Evolutionary conservation across 2,113 vertebrate species (phyloP).

Genomic region (Gymnocephalus cernua): DNA sequence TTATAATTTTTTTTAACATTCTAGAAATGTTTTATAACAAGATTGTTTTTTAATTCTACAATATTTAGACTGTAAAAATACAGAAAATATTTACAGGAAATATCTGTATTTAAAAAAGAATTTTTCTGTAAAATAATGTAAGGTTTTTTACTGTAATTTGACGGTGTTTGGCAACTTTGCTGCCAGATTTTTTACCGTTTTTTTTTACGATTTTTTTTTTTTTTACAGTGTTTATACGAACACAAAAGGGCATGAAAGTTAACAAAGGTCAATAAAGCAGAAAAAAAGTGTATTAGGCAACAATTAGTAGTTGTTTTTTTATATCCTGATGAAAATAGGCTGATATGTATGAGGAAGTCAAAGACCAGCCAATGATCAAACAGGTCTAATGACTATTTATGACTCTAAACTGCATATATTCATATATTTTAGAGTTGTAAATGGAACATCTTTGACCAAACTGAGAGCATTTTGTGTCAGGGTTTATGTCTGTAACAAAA

Average conservation of each 20-base stretch:
- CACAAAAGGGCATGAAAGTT: neutral
- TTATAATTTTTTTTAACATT: too few species aligned
- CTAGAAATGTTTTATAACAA: too few species aligned
- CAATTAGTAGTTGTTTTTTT: neutral
- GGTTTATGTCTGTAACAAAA: neutral
- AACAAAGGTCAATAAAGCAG: neutral
- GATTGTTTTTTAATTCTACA: too few species aligned
- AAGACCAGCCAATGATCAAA: neutral
- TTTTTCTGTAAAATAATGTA: too few species aligned
- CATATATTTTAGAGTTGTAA: neutral
- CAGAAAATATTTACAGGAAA: too few species aligned
- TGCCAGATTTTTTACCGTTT: too few species aligned
- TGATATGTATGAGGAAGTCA: slow-evolving; percentile 1
- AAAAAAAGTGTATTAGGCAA: neutral
- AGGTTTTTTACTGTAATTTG: too few species aligned
- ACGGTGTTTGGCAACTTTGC: too few species aligned
- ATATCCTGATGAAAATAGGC: neutral
- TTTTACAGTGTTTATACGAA: too few species aligned
- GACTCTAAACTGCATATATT: neutral
- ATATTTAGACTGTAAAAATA: too few species aligned
- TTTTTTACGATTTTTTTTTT: too few species aligned
- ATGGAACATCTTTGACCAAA: neutral
- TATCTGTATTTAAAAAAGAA: too few species aligned
- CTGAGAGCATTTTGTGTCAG: neutral
- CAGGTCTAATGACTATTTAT: neutral